Conservation (phyloP, 2,113 vertebrate genomes). For the Vidua macroura region DNA sequence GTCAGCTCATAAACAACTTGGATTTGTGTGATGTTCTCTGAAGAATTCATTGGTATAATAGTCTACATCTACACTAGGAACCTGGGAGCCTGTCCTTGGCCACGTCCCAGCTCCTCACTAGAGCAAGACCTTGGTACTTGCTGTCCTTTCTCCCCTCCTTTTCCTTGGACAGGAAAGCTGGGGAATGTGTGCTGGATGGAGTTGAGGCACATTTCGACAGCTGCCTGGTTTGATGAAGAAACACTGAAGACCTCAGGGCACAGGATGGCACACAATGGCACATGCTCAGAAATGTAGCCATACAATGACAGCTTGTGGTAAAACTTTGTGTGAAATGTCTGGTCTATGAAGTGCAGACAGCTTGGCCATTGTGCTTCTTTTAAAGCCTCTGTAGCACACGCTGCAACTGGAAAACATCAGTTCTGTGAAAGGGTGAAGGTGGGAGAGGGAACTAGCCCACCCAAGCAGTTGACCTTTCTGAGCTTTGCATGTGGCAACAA, state of each 20-base stretch:
- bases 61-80: not conserved
- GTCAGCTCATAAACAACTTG: not conserved
- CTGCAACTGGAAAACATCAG: not conserved
- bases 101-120: slow-evolving; percentile 30
- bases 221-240: slow-evolving; percentile 50
- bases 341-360: not conserved
- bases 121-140: slow-evolving; percentile 48
- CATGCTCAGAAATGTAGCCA: not conserved
- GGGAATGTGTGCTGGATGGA: slow-evolving; percentile 33
- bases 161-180: slow-evolving; percentile 32
- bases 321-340: not conserved
- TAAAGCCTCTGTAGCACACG: not conserved
- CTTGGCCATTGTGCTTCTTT: not conserved
- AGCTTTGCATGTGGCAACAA: not conserved
- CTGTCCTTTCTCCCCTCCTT: not conserved
- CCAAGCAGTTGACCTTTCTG: not conserved
- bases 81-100: slow-evolving; percentile 18
- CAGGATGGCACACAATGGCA: slow-evolving; percentile 13
- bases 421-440: not conserved
- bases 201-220: slow-evolving; percentile 39
- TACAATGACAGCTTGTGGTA: slow-evolving; percentile 6
- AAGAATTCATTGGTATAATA: not conserved
- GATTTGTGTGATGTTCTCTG: not conserved
- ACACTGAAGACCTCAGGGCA: slow-evolving; percentile 44
- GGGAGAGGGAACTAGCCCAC: not conserved